Evolutionary conservation across 2,888 invertebrate genomes (phyloP).

Genomic region (Odontothrips loti): DNA sequence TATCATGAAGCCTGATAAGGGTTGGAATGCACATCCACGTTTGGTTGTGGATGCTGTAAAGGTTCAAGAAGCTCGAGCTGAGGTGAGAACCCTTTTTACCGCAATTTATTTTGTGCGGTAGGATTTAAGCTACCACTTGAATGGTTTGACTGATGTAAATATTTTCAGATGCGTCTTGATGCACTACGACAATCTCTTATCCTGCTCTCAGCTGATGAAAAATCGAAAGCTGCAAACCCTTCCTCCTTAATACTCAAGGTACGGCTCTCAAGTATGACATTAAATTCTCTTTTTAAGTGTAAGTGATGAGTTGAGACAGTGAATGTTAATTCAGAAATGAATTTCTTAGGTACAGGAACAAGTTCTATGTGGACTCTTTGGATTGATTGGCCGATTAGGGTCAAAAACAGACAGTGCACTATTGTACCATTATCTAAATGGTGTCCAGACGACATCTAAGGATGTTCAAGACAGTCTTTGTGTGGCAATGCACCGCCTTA

Average conservation of each 20-base stretch:
- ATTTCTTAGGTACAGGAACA: conserved; percentile 46
- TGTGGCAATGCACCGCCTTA: not conserved
- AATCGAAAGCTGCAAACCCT: not conserved
- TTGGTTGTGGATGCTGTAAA: not conserved
- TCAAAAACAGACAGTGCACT: conserved; percentile 47
- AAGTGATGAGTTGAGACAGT: too few species aligned
- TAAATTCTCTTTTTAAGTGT: too few species aligned
- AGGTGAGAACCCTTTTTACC: conserved; percentile 32
- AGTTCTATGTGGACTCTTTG: conserved; percentile 50
- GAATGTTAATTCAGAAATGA: too few species aligned
- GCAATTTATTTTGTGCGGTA: not conserved
- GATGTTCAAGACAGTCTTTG: conserved; percentile 32
- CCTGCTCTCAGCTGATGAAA: conserved; percentile 41
- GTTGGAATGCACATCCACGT: not conserved
- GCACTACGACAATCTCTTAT: conserved; percentile 48
- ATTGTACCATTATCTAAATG: conserved; percentile 55
- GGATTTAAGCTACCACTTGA: not conserved
- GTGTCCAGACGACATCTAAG: conserved; percentile 51
- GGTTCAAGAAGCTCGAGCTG: conserved; percentile 34
- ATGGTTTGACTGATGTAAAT: not conserved
- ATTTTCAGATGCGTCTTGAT: conserved; percentile 44
- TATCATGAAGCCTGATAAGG: not conserved
- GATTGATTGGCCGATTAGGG: conserved; percentile 41
- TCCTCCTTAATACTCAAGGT: not conserved
- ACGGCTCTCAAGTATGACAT: not conserved